Conservation (phyloP, 2,888 invertebrate species). For the Octodonta nipae region DNA sequence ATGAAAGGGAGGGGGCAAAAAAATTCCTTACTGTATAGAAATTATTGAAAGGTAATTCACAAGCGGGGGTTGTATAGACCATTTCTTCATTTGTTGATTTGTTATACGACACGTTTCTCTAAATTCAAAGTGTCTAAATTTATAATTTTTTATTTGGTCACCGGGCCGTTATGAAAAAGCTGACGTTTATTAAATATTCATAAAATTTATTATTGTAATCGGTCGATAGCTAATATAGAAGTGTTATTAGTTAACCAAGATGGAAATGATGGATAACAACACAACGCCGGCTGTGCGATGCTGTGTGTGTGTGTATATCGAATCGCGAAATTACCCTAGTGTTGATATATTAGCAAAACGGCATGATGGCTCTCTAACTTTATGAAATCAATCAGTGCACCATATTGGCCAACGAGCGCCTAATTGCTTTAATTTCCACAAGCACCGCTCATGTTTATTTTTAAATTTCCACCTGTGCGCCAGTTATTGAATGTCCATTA, state of each 20-base stretch:
- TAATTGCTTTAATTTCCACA: constrained; percentile 30
- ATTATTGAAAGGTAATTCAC: too few species aligned
- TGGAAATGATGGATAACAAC: constrained; percentile 1
- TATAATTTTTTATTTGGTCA: too few species aligned
- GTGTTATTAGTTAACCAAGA: constrained; percentile 1
- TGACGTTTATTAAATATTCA: too few species aligned
- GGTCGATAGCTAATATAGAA: too few species aligned
- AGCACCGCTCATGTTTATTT: constrained; percentile 25
- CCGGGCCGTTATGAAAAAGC: too few species aligned
- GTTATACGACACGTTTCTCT: too few species aligned
- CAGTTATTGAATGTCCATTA: constrained; percentile 13
- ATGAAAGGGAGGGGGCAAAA: too few species aligned
- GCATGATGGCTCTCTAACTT: constrained; percentile 22
- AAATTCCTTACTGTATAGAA: too few species aligned
- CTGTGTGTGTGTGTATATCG: constrained; percentile 1
- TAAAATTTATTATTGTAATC: too few species aligned
- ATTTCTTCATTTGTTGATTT: too few species aligned
- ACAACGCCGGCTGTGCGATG: neutral
- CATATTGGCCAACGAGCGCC: constrained; percentile 29
- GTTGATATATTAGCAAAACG: constrained; percentile 6
- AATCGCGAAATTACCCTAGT: neutral
- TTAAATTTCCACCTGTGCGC: constrained; percentile 22
- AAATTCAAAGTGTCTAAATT: too few species aligned
- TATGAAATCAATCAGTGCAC: constrained; percentile 31
- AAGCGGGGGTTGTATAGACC: too few species aligned